Conservation (phyloP, 2,888 invertebrate species). For the Aricia artaxerxes region DNA sequence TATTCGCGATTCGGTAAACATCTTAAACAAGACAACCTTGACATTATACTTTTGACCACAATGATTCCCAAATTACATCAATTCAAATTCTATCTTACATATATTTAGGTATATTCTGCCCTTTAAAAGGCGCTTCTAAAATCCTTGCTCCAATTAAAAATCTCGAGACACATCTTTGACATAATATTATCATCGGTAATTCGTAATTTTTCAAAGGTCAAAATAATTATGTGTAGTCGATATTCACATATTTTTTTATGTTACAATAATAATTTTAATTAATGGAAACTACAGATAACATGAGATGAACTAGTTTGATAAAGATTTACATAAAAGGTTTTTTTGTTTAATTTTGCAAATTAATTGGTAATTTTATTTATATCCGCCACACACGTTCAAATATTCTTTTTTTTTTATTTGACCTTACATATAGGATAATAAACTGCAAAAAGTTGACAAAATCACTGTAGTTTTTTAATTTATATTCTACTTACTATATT, state of each 20-base stretch:
- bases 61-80: constrained; percentile 11
- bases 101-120: not conserved
- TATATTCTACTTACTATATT: too few species aligned
- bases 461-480: too few species aligned
- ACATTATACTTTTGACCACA: not conserved
- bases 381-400: not conserved
- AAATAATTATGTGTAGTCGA: not conserved
- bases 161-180: constrained; percentile 3
- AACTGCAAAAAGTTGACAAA: too few species aligned
- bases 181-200: constrained; percentile 5
- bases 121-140: not conserved
- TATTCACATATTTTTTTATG: not conserved
- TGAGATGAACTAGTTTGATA: not conserved
- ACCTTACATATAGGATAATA: too few species aligned
- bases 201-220: not conserved
- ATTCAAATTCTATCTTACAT: constrained; percentile 8
- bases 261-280: not conserved
- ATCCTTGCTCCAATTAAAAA: constrained; percentile 1
- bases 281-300: not conserved
- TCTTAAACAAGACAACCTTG: not conserved
- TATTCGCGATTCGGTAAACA: not conserved
- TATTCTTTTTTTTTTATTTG: not conserved
- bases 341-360: not conserved
- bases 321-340: not conserved
- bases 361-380: not conserved